Evolutionary conservation across 2,113 vertebrate species (phyloP), one percentile per base, ranked within the genome.

Genomic region (Oreochromis spilurus): DNA sequence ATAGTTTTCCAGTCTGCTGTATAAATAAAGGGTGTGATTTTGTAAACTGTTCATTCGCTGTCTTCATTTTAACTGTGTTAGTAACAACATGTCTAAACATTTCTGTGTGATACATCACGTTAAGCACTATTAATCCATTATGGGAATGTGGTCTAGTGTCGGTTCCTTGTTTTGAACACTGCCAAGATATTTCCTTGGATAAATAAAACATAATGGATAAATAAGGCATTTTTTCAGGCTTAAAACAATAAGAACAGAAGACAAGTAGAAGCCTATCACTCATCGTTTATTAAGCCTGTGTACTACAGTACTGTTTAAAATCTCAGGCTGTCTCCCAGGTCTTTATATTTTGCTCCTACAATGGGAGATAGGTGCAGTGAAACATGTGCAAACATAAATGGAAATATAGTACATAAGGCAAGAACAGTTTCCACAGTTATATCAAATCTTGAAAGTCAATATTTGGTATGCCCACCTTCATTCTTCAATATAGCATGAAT

Each of bases 21-120:
- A 70, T 85, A 86, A 90, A 87, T 62, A 83, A 29, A 53, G 84
- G 12, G n/a, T 84, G 81, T 72, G 52, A 38, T 77, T 70, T 31
- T 52, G n/a, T 54, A 50, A 87, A 82, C 14, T 2, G 0, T 31
- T 81, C 12, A 70, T 24, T 82, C 5, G 7, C 53, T 53, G 52
- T 54, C 10, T 21, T 84, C 17, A 81, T 65, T 65, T 77, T 21
- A 31, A 57, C 9, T 13, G 19, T 14, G 24, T 21, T 38, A 6
- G 5, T 36, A 50, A 77, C 29, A 58, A 31, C 26, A 77, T 24
- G 24, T 88, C 79, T 57, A 81, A 91, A 88, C 72, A 89, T 21
- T 40, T 82, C 34, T 13, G 82, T 62, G 43, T 31, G 45, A 77
- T 8, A 19, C 16, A 19, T 77, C 43, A 7, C 6, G 2, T 72